Evolutionary conservation across 2,797 vertebrate genomes (phyloP).

Genomic region (Labeo calbasu): DNA sequence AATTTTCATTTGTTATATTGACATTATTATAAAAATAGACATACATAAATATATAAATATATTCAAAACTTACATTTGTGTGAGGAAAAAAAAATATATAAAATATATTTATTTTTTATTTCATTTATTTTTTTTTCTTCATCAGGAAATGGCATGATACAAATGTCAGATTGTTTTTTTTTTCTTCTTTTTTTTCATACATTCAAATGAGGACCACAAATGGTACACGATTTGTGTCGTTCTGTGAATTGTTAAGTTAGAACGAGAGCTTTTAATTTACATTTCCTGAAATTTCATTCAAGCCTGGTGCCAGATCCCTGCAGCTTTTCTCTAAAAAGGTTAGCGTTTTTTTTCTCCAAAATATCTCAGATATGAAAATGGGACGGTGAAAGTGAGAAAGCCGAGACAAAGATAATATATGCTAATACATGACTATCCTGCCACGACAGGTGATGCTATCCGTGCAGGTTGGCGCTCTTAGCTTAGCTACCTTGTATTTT

Average conservation of each 20-base stretch:
- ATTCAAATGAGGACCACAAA: too few species aligned
- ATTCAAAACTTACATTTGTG: too few species aligned
- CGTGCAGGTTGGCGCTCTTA: neutral
- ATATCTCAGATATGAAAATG: neutral
- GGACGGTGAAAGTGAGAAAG: neutral
- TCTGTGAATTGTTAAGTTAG: neutral
- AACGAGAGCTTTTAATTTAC: neutral
- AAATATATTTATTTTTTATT: too few species aligned
- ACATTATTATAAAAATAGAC: too few species aligned
- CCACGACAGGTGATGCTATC: neutral
- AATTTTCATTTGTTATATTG: too few species aligned
- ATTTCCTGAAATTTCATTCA: neutral
- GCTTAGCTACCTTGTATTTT: slow-evolving; percentile 38
- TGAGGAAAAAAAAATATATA: too few species aligned
- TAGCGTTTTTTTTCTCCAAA: neutral
- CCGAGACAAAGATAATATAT: neutral
- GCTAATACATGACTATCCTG: slow-evolving; percentile 3
- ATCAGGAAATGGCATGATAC: too few species aligned
- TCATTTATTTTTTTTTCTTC: too few species aligned
- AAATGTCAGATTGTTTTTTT: too few species aligned
- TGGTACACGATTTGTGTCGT: too few species aligned
- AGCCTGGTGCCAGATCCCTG: neutral
- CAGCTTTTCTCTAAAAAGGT: slow-evolving; percentile 1
- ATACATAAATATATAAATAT: too few species aligned
- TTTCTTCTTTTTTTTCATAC: too few species aligned